Evolutionary conservation across 2,888 invertebrate species (phyloP), one percentile per base, ranked within the genome.

Genomic region (Hirudinaria manillensis): DNA sequence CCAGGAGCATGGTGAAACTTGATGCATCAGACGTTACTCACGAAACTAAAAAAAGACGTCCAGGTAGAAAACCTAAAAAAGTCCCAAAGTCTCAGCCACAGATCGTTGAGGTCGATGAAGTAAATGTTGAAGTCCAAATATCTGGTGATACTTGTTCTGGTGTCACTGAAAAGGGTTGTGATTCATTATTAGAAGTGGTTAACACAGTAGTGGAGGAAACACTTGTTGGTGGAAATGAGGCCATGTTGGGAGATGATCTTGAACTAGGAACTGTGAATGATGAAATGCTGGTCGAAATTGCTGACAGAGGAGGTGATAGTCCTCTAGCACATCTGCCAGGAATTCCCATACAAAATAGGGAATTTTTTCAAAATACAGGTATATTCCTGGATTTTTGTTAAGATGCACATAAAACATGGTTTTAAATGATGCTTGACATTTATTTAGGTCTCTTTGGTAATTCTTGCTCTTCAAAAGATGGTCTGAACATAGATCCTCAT

Each of bases 31-130:
- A 61, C 10, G 61, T 29, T 19, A 29, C 24, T 24, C n/a, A 21
- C 16, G 45, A 45, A n/a, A 61, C 10, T 6, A 61, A 61, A n/a
- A 61, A 61, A 61, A 24, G 61, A 61, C 24, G 61, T 61, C 61
- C 61, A 27, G 61, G 61, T 7, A 61, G 61, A 19, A 61, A 61
- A 61, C 61, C 61, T 10, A 61, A 61, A n/a, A 61, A 61, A 61
- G 61, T n/a, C n/a, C 24, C 61, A 16, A 61, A 61, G 29, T 61
- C 61, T 27, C 24, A 16, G 19, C 10, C 24, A 27, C 29, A 1
- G 10, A 19, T 61, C 7, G 24, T 29, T 24, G 61, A 61, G 10
- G 10, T n/a, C 6, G 61, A 61, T 1, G 21, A 51, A n/a, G 27
- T 32, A 27, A n/a, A 27, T 16, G 55, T 53, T 53, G 55, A 55